These are phyloP conservation scores for Tychaedon coryphoeus DNA, from an alignment of 2,113 vertebrate genomes.

Conservation along the genomic window DNA sequence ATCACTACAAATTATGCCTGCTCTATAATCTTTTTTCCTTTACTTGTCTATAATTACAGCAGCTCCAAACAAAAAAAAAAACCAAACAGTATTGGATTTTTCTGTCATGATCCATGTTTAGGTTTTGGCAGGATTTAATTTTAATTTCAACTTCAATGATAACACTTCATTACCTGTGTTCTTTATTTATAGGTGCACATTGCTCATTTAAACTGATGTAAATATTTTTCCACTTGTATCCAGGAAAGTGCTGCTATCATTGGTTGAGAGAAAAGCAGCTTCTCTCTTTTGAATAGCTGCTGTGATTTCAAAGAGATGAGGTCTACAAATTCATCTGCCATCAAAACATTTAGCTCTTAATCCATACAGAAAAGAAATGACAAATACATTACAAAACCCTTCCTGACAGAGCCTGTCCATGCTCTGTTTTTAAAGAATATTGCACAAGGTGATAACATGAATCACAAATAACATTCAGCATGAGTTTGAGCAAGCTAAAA, in stretches of 20 bases:
- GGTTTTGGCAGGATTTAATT: conserved; percentile 54
- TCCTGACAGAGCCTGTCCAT: neutral
- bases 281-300: neutral
- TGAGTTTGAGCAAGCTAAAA: neutral
- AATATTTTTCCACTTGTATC: neutral
- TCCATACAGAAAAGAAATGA: conserved; percentile 9
- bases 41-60: conserved; percentile 32
- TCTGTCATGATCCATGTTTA: conserved; percentile 6
- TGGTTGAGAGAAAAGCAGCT: neutral
- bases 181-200: conserved; percentile 40
- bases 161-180: conserved; percentile 33
- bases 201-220: conserved; percentile 26
- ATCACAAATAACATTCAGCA: neutral
- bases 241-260: neutral
- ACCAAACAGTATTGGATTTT: neutral
- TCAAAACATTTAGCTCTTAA: conserved; percentile 1
- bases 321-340: neutral
- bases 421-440: neutral
- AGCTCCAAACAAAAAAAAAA: neutral
- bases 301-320: neutral
- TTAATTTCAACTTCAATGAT: conserved; percentile 60
- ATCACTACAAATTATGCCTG: neutral
- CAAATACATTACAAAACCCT: neutral
- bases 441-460: neutral
- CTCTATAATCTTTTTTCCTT: conserved; percentile 3